phyloP scores from a whole-genome alignment of 2,797 vertebrate genomes.

The Urosaurus nigricauda region DNA sequence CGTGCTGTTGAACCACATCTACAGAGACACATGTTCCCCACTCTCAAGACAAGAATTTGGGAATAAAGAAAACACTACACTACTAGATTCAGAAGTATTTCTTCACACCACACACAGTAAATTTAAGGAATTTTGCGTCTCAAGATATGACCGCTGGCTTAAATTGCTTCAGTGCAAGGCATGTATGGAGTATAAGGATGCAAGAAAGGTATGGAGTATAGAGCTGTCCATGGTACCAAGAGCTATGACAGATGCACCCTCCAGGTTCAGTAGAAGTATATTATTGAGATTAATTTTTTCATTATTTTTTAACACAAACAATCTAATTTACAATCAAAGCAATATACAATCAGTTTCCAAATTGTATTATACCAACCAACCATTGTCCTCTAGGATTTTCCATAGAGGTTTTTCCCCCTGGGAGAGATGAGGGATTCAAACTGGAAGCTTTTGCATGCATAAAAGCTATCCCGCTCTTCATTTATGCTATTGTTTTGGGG shows the following conservation, averaged over 20 bases:
- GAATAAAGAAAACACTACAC: neutral
- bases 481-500: neutral
- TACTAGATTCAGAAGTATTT: neutral
- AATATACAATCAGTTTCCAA: no score
- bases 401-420: no score
- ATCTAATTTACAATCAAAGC: no score
- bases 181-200: no score
- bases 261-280: neutral
- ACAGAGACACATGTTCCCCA: neutral
- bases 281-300: neutral
- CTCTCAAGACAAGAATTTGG: neutral
- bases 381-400: neutral
- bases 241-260: no score
- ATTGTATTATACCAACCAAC: no score
- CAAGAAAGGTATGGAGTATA: no score
- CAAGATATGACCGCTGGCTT: neutral
- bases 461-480: neutral
- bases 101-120: neutral
- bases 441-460: neutral
- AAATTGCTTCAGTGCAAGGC: neutral
- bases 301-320: no score
- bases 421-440: neutral
- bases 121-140: neutral
- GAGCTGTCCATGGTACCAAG: no score
- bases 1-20: neutral